Evolutionary conservation across 2,888 invertebrate species (phyloP), one percentile per base, ranked within the genome.

Genomic region (Rutpela maculata): DNA sequence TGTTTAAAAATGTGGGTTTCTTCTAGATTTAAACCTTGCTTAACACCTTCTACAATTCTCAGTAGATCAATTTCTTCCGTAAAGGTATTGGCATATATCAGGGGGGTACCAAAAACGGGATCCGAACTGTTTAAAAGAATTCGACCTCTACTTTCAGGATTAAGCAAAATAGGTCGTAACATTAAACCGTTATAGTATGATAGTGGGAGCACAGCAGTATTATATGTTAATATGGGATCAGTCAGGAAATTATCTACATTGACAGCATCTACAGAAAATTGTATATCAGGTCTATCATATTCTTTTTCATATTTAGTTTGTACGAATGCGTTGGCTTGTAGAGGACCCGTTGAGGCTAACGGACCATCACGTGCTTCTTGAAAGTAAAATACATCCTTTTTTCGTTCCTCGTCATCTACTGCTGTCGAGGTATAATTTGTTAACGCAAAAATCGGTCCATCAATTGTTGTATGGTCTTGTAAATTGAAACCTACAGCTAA

Each of bases 401-500:
- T 78, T 31, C 91, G 84, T 84, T 91, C 88, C 7, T 90, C 84
- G 18, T 88, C 87, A 80, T 83, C 84, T 0, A 91, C 89, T 70
- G 88, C 83, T 6, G 93, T 93, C 0, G 92, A 90, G 0, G 92
- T 91, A 87, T 91, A 90, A 83, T 93, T 93, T 0, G 91, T 90
- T 15, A 94, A 85, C 0, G 91, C 90, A 76, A 93, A 87, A 0
- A 92, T 84, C 1, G 93, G 88, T 1, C 92, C 92, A 82, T 93
- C 92, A 9, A 92, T 91, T 0, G 95, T 95, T 0, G 95, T 91
- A 85, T 96, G 95, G 85, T 95, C 94, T 85, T 95, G 95, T 0
- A 96, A 89, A 87, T 96, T 96, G 81, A 91, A 90, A 0, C 96
- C 95, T 0, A 96, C 95, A 65, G 92, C 92, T 67, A 95, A 89